phyloP scores from a whole-genome alignment of 2,888 invertebrate species.

The Heterodera filipjevi region DNA sequence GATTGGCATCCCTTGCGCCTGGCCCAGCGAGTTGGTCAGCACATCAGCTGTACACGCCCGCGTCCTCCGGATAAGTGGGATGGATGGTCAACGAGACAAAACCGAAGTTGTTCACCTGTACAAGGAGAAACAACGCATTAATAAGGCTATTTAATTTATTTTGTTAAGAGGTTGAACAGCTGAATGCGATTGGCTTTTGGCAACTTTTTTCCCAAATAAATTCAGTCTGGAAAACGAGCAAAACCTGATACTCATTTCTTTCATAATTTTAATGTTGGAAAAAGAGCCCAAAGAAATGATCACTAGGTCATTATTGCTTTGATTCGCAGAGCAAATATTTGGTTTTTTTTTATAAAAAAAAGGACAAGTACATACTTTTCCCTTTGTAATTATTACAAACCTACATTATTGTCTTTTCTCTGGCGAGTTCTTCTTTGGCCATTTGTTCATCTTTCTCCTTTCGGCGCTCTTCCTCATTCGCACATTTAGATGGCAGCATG shows the following conservation, averaged over 20 bases:
- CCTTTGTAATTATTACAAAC: too few species aligned
- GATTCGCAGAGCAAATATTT: background rate
- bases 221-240: too few species aligned
- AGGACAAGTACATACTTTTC: too few species aligned
- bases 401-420: too few species aligned
- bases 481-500: too few species aligned
- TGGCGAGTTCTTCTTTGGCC: too few species aligned
- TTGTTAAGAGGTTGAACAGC: conserved; percentile 1
- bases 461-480: too few species aligned
- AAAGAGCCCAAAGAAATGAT: conserved; percentile 36
- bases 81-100: conserved; percentile 61
- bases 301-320: conserved; percentile 26
- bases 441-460: too few species aligned
- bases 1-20: conserved; percentile 54
- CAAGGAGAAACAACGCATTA: background rate
- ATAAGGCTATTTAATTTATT: too few species aligned
- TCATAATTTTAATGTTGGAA: conserved; percentile 39
- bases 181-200: conserved; percentile 67
- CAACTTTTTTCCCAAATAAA: conserved; percentile 45
- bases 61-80: conserved; percentile 82
- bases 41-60: conserved; percentile 89
- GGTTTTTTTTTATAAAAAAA: too few species aligned
- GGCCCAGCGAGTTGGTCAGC: conserved; percentile 69
- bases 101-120: conserved; percentile 61
- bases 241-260: too few species aligned